Conservation (phyloP, 2,888 invertebrate genomes). For the Gastrophysa polygoni region DNA sequence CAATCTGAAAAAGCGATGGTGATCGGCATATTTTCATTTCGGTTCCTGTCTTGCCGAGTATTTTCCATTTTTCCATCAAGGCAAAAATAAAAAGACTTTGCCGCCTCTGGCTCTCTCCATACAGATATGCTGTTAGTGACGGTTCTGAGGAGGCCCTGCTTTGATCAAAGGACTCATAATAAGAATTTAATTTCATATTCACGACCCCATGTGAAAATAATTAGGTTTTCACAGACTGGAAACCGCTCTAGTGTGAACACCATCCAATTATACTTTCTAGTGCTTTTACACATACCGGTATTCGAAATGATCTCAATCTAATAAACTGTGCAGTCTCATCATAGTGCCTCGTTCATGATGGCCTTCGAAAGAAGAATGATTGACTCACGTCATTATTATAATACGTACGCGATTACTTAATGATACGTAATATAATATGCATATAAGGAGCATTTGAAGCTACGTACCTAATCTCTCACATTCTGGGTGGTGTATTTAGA, state of each 20-base stretch:
- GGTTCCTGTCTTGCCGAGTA: conserved; percentile 32
- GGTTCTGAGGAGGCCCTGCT: conserved; percentile 35
- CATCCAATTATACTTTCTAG: neutral
- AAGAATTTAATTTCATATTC: conserved; percentile 31
- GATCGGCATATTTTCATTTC: neutral
- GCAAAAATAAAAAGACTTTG: conserved; percentile 39
- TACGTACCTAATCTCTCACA: no score
- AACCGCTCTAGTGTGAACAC: conserved; percentile 14
- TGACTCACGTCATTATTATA: no score
- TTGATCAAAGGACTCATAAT: conserved; percentile 47
- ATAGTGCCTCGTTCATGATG: no score
- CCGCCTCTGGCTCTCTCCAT: conserved; percentile 31
- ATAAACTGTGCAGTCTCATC: no score
- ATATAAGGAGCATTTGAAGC: no score
- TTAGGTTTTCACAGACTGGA: conserved; percentile 21
- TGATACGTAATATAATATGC: no score
- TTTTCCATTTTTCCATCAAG: conserved; percentile 33
- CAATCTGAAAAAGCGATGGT: neutral
- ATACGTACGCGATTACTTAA: no score
- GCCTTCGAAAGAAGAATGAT: no score
- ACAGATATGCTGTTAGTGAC: conserved; percentile 41
- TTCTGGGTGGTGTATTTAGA: no score
- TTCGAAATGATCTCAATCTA: neutral
- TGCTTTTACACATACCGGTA: neutral
- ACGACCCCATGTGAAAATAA: conserved; percentile 25